Evolutionary conservation across 2,888 invertebrate genomes (phyloP).

Genomic region (Sycophila texana): DNA sequence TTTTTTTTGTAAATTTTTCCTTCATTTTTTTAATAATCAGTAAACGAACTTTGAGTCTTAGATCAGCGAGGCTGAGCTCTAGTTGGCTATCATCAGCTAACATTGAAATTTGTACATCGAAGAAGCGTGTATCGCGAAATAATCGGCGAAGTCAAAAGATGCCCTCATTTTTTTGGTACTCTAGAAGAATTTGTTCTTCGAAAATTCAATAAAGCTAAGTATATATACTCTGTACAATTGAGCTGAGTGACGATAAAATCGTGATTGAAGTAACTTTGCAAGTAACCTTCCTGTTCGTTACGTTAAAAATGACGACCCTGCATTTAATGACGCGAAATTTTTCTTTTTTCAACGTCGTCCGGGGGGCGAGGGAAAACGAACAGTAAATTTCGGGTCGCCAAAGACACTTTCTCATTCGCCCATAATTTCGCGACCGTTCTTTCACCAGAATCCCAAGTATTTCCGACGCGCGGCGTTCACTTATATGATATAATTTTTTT

Average conservation of each 20-base stretch:
- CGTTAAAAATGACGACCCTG: slow-evolving; percentile 16
- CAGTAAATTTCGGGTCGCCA: too few relatives aligned
- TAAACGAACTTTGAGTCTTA: slow-evolving; percentile 7
- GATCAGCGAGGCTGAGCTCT: not conserved
- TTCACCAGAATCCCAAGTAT: too few relatives aligned
- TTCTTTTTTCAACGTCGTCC: not conserved
- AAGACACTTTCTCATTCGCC: too few relatives aligned
- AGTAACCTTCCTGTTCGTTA: slow-evolving; percentile 28
- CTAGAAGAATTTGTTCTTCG: slow-evolving; percentile 35
- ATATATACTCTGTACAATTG: slow-evolving; percentile 13
- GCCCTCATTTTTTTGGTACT: slow-evolving; percentile 3
- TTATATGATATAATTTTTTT: not conserved
- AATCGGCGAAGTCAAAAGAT: slow-evolving; percentile 35
- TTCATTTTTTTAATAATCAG: not conserved
- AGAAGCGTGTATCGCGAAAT: slow-evolving; percentile 38
- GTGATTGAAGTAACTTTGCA: slow-evolving; percentile 36
- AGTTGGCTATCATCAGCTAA: slow-evolving; percentile 26
- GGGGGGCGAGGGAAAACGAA: too few relatives aligned
- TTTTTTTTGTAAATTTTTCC: not conserved
- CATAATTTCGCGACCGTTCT: too few relatives aligned
- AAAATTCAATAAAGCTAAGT: slow-evolving; percentile 16
- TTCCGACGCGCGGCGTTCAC: not conserved
- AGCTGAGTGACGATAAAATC: slow-evolving; percentile 12
- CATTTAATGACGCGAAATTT: not conserved
- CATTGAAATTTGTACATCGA: slow-evolving; percentile 24